Evolutionary conservation across 92 coral and sea anemone species (phyloP).

Genomic region (Palythoa grandiflora): DNA sequence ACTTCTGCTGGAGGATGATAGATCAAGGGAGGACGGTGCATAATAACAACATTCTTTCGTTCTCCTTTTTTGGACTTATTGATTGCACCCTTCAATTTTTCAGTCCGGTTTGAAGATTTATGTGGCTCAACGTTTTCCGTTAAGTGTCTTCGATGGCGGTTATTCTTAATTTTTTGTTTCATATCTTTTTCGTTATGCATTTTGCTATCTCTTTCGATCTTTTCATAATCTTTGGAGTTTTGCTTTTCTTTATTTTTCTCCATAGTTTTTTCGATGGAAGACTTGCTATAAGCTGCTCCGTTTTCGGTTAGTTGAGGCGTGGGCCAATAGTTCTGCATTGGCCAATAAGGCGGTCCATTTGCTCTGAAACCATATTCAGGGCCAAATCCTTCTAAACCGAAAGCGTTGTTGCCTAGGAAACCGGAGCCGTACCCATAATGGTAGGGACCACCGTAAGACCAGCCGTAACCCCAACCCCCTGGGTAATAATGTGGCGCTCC

Average conservation of each 20-base stretch:
- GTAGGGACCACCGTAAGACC: conserved; percentile 12
- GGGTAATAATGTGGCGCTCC: conserved; percentile 89
- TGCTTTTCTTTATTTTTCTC: not conserved
- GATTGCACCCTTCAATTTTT: not conserved
- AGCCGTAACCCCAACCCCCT: conserved; percentile 84
- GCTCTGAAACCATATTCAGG: conserved; percentile 32
- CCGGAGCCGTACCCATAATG: conserved; percentile 15
- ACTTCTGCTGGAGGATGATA: conserved; percentile 91
- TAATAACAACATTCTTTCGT: conserved; percentile 83
- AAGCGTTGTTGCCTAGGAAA: not conserved
- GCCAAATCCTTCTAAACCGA: conserved; percentile 9
- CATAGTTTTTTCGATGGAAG: conserved; percentile 48
- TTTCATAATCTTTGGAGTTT: not conserved
- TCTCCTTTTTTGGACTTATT: conserved; percentile 64
- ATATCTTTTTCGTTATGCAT: not conserved
- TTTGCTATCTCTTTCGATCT: not conserved
- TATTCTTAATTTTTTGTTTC: not conserved
- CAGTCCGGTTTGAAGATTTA: conserved; percentile 20
- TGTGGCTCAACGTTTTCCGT: not conserved
- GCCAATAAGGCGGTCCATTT: conserved; percentile 2
- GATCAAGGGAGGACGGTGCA: conserved; percentile 83
- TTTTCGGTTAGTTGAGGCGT: not conserved
- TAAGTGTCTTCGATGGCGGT: conserved; percentile 30
- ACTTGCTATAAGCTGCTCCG: conserved; percentile 67
- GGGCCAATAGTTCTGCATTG: not conserved